Evolutionary conservation across 2,888 invertebrate genomes (phyloP), one percentile per base, ranked within the genome.

Genomic region (Pilophorus perplexus): DNA sequence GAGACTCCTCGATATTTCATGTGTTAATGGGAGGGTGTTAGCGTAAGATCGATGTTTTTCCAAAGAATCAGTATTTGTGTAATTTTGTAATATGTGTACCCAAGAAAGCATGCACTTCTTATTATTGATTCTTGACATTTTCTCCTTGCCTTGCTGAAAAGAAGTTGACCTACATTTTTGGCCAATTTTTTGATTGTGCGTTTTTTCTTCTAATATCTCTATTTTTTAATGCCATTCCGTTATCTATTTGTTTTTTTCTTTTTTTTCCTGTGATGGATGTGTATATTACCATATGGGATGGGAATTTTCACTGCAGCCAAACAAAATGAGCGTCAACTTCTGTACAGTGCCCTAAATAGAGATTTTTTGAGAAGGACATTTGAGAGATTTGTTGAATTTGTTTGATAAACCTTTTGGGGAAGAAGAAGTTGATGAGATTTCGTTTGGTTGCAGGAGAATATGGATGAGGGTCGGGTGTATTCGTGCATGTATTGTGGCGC

Each of bases 121-220:
- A 42, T 18, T n/a, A 59, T 59, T 40, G 59, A 42, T 42, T 42
- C 27, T n/a, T 42, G 42, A 59, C 28, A 59, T 59, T 55, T 55
- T 55, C 59, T 59, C 59, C 59, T 59, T 59, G 59, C 59, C 59
- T 59, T 59, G 59, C 59, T 59, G 59, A 89, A 88, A 89, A 90
- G 90, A 90, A 91, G 90, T 90, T 90, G 90, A 90, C 90, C 89
- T 88, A 89, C 89, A 89, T 90, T 90, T 87, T 87, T 86, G 86
- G 87, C 88, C 86, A 87, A 71, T 71, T 72, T 48, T 72, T 72
- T 87, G 86, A 85, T 86, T 86, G 84, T 82, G 71, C 72, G 71
- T 71, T 72, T 71, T 71, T 71, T 70, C 69, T 71, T 71, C 83
- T 84, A 78, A 71, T 73, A 71, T 72, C 67, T 72, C 69, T 71